phyloP scores from a whole-genome alignment of 2,888 invertebrate genomes.

The Troglohyphantes excavatus region DNA sequence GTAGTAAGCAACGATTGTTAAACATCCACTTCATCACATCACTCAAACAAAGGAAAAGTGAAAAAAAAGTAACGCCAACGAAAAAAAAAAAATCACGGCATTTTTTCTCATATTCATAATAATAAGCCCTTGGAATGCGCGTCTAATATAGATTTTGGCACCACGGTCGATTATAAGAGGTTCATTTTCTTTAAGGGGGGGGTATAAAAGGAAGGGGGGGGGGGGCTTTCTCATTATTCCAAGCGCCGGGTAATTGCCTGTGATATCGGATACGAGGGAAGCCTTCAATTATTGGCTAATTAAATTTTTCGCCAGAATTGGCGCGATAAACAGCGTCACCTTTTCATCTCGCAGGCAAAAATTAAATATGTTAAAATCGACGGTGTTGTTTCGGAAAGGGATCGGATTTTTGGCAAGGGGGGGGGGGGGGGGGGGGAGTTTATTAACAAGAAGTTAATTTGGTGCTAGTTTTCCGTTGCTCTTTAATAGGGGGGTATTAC shows the following conservation, averaged over 20 bases:
- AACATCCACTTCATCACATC: conserved; percentile 47
- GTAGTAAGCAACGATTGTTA: conserved; percentile 31
- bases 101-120: not conserved
- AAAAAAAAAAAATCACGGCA: conserved; percentile 2
- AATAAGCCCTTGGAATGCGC: conserved; percentile 31
- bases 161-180: conserved; percentile 57
- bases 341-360: conserved; percentile 49
- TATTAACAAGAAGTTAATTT: conserved; percentile 62
- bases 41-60: conserved; percentile 5
- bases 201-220: not conserved
- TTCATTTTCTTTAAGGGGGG: conserved; percentile 61
- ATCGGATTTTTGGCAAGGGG: conserved; percentile 46
- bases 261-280: conserved; percentile 54
- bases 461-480: conserved; percentile 1
- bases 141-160: conserved; percentile 63
- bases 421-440: not conserved
- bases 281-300: conserved; percentile 76
- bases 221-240: conserved; percentile 57
- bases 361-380: conserved; percentile 66
- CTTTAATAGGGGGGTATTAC: conserved; percentile 18
- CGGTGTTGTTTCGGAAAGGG: conserved; percentile 48
- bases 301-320: conserved; percentile 63
- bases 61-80: not conserved
- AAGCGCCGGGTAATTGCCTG: conserved; percentile 54
- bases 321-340: conserved; percentile 65